A percentile compares a stretch with the other conserved stretches of the same genome.
Conservation (phyloP, 2,888 invertebrate genomes). For the Nasonia oneida region DNA sequence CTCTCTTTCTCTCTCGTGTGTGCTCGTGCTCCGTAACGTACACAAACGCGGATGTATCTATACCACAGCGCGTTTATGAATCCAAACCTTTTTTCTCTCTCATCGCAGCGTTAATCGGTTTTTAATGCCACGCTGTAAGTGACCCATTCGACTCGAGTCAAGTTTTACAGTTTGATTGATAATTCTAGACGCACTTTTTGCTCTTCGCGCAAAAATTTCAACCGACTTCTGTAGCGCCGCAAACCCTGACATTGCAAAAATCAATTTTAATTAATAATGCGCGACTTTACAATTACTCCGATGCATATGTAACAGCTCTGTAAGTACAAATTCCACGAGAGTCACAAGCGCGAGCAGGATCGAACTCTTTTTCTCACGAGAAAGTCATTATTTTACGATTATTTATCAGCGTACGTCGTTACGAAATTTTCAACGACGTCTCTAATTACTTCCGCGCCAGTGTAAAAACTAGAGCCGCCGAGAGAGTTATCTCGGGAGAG, state of each 20-base stretch:
- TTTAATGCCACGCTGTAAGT: not conserved
- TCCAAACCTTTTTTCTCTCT: not conserved
- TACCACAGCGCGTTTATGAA: not conserved
- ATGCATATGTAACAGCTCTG: not conserved
- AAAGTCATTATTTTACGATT: constrained; percentile 2
- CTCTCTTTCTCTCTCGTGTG: not conserved
- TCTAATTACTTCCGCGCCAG: constrained; percentile 3
- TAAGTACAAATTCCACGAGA: no score
- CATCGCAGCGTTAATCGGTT: not conserved
- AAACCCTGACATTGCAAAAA: not conserved
- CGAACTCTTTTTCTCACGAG: not conserved
- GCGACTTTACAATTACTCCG: constrained; percentile 15
- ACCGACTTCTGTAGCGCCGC: not conserved
- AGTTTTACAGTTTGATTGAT: not conserved
- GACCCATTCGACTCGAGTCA: not conserved
- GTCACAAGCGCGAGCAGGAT: not conserved
- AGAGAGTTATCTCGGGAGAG: not conserved
- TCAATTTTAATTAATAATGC: not conserved
- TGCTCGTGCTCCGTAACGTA: not conserved
- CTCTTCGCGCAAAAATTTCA: not conserved
- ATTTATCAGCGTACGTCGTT: not conserved
- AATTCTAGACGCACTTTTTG: not conserved
- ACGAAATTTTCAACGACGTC: not conserved
- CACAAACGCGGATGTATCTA: not conserved
- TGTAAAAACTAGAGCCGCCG: not conserved